Base-by-base conservation (phyloP, 2,888 invertebrate species). In the Hetaerina titia region DNA sequence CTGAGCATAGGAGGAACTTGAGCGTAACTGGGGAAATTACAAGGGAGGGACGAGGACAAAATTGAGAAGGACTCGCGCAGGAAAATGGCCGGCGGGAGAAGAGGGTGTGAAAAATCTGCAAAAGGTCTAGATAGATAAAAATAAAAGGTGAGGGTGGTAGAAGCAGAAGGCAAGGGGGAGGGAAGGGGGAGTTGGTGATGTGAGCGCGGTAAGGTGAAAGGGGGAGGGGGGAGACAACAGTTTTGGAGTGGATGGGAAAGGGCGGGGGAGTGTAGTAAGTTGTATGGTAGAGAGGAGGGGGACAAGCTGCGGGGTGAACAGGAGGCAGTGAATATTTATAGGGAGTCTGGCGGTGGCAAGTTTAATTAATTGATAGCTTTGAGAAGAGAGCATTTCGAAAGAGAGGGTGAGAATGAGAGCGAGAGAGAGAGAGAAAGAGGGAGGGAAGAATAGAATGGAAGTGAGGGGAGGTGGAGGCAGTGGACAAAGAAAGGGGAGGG, bases 361-460 rank as follows among this genome's bases (percentile, higher is more conserved):
- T 92, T 92, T 92, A 92, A 92, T 92, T 92, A 92, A 92, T 92
- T 92, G 92, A 92, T 92, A 92, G 92, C 92, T 92, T 92, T 92
- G 92, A 92, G 92, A 92, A 92, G 92, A 92, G 90, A 90, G 64
- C 90, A 90, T 64, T 69, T 92, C 69, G 64, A 69, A 69, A 69
- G 92, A 92, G 64, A 90, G 60, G 63, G 31, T 63, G 6, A 22
- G 64, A n/a, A 69, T 11, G 22, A 63, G 31, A 64, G 45, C n/a
- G 90, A 45, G 90, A 19, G 90, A 60, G 90, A 0, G 15, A 69
- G 90, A 45, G 90, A 63, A 15, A 25, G 90, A 60, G 90, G 25
- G 22, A 60, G 22, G 31, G 25, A 63, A 63, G 63, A 45, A 69
- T 64, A 56, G 69, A 69, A 92, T 56, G 45, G 63, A 45, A 25